Base-by-base conservation (phyloP, 2,797 vertebrate genomes). In the Apogon talboti region DNA sequence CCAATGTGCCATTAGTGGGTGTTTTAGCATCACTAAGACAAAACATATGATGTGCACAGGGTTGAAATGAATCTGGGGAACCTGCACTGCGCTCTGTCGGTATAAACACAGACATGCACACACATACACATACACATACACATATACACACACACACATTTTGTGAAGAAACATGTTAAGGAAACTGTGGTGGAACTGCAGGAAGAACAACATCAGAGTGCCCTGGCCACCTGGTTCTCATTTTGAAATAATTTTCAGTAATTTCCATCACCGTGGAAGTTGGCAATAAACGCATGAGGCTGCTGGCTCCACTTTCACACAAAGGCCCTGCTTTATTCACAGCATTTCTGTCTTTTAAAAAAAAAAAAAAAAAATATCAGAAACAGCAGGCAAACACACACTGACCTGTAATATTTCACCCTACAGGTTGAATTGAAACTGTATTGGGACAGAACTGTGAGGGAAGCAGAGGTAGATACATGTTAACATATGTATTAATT, bases 11-110 rank as follows among this genome's bases (percentile, higher is more conserved):
- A 40, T 28, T 8, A 15, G 1, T 6, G 16, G 21, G 0, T n/a
- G 35, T 21, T 16, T 9, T 53, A 48, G 18, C 52, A 6, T 60
- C 4, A 44, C 42, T 0, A 1, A 38, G 57, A 48, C 38, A 24
- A 49, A 72, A 71, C 43, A 74, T 74, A 19, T 74, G 58, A 81
- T n/a, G n/a, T n/a, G n/a, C n/a, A n/a, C n/a, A n/a, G n/a, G n/a
- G 14, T 16, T 16, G 16, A 55, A 52, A 57, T n/a, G 5, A 24
- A n/a, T 65, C 37, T 16, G 40, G 44, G 3, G 21, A 37, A 19
- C 24, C 4, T 13, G 6, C 13, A 44, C 15, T 59, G 18, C 7
- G 30, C 46, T 53, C 38, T 43, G 19, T 46, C 13, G 43, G 43
- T 45, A 16, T 45, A n/a, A 45, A n/a, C n/a, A n/a, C n/a, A 43